A percentile compares a stretch with the other conserved stretches of the same genome.
These are phyloP conservation scores for Parnassius smintheus DNA, from an alignment of 2,888 invertebrate genomes.

Conservation along the genomic window DNA sequence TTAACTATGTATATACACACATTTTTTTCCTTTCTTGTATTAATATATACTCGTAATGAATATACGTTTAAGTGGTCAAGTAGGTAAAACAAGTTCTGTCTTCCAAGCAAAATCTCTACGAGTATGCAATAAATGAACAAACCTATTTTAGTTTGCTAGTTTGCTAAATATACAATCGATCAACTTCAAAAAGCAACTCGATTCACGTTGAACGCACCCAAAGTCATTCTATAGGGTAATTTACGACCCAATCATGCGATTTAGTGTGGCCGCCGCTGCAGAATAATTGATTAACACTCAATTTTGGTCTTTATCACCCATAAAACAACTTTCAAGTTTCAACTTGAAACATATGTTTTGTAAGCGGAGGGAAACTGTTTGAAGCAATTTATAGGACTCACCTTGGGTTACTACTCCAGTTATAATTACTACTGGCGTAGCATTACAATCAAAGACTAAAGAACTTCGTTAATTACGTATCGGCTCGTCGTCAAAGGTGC, in stretches of 20 bases:
- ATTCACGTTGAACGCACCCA: conserved; percentile 23
- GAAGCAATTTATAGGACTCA: conserved; percentile 16
- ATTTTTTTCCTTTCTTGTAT: too few relatives aligned
- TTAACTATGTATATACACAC: too few relatives aligned
- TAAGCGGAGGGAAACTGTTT: conserved; percentile 24
- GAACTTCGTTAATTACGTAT: too few relatives aligned
- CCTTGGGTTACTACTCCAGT: conserved; percentile 11
- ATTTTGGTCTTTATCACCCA: conserved; percentile 31
- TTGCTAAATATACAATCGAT: conserved; percentile 28
- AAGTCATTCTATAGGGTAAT: conserved; percentile 31
- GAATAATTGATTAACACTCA: conserved; percentile 23
- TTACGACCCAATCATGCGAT: conserved; percentile 32
- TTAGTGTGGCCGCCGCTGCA: conserved; percentile 27
- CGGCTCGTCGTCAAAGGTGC: too few relatives aligned
- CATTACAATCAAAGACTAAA: too few relatives aligned
- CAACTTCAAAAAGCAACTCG: conserved; percentile 31
- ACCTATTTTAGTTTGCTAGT: conserved; percentile 29
- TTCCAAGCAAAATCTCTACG: background rate
- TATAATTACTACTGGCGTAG: background rate
- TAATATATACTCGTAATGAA: too few relatives aligned
- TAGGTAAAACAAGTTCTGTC: too few relatives aligned
- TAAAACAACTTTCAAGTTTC: conserved; percentile 28
- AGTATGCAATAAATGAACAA: conserved; percentile 24
- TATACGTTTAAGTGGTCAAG: too few relatives aligned
- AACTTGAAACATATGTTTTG: conserved; percentile 15